Evolutionary conservation across 2,113 vertebrate genomes (phyloP).

Genomic region (Trogon surrucura): DNA sequence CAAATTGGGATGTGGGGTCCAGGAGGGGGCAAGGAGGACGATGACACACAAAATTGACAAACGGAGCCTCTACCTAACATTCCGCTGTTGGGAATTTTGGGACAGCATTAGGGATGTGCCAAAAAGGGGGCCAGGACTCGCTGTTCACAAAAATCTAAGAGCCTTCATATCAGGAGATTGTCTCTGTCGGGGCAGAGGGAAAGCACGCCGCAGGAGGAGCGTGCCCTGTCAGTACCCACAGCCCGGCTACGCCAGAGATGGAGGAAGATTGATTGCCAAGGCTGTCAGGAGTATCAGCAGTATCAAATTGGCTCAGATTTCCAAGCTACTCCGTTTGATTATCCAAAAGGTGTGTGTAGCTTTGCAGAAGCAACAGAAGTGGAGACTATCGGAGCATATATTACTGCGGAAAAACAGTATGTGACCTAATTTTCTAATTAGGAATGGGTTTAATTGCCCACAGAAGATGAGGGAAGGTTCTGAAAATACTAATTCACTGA

Average conservation of each 20-base stretch:
- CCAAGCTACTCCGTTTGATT: background rate
- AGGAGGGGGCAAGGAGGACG: background rate
- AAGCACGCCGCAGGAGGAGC: rapidly evolving
- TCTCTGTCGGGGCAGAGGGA: background rate
- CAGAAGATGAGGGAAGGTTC: background rate
- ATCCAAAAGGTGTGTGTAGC: background rate
- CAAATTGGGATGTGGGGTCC: background rate
- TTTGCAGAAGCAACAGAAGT: background rate
- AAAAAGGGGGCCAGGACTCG: background rate
- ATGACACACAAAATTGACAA: background rate
- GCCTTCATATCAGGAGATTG: background rate
- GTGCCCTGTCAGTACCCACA: background rate
- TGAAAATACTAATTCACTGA: background rate
- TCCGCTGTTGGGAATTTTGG: background rate
- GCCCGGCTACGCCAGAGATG: background rate
- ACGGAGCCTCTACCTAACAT: background rate
- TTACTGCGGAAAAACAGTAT: background rate
- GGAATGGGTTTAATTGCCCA: background rate
- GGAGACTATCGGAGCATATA: background rate
- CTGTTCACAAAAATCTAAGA: background rate
- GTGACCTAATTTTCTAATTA: background rate
- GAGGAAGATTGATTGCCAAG: background rate
- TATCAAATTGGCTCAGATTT: background rate
- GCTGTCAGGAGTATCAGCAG: background rate
- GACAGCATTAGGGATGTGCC: background rate